Base-by-base conservation (phyloP, 2,797 vertebrate species). In the Cheirogaleus major region DNA sequence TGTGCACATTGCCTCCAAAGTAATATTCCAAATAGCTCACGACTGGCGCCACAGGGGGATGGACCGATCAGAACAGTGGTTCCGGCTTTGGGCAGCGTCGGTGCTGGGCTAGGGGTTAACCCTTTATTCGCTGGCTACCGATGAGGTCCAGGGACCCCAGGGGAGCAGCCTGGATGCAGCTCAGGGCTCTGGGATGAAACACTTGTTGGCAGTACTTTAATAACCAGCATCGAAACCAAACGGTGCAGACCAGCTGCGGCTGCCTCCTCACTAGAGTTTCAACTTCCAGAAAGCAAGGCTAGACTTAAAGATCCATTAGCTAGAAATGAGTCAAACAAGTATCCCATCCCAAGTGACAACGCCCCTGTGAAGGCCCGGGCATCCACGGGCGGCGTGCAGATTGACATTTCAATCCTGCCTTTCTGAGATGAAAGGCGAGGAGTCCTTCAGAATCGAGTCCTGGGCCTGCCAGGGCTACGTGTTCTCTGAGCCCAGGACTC, bases 361-460 rank as follows among this genome's bases (percentile, higher is more conserved):
- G 30, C 32, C 55, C 57, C 1, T 23, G n/a, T 9, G 22, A n/a
- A 30, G 43, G 2, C 50, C 27, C 5, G 5, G 20, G n/a, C 43
- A 4, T 45, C 2, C 2, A 4, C 0, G 7, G 13, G 59, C n/a
- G 7, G 10, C 0, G 0, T 4, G 20, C 38, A 25, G 41, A 23
- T 0, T 4, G 35, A 15, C 27, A 0, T 22, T 89, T 55, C 23
- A 1, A 23, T 20, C 80, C 27, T 1, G 25, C 18, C 0, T 55
- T 30, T 63, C 45, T 4, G n/a, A 41, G 61, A 17, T 11, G 35
- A 30, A 61, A 35, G 2, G 0, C 38, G 2, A 7, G 61, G 50
- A 50, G 30, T 4, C 14, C 23, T 30, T 9, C 11, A 1, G n/a
- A 32, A 17, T 1, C 2, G 2, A 11, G 52, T 5, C 35, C 61